Conservation (phyloP, 1,140 invertebrate genomes). For the Aporrectodea caliginosa region DNA sequence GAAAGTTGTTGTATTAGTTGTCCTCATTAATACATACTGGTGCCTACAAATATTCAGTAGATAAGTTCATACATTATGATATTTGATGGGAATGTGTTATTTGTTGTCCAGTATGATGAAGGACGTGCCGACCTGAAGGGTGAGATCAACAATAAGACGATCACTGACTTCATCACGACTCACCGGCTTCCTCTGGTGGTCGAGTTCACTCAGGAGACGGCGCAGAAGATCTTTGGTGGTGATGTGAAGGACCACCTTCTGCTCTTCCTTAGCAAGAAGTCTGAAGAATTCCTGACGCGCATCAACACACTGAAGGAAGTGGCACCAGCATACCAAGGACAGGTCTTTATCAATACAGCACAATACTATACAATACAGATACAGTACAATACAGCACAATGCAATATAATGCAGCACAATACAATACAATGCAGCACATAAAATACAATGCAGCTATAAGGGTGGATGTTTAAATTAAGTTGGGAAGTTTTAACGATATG, state of each 20-base stretch:
- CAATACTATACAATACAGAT: too few species aligned
- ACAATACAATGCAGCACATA: too few species aligned
- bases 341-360: too few species aligned
- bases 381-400: too few species aligned
- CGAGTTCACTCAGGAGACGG: constrained; percentile 89
- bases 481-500: too few species aligned
- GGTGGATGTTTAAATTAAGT: too few species aligned
- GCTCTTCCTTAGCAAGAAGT: constrained; percentile 87
- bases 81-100: constrained; percentile 19
- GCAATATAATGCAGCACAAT: too few species aligned
- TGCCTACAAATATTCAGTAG: too few species aligned
- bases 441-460: too few species aligned
- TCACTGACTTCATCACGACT: constrained; percentile 80
- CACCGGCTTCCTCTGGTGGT: constrained; percentile 87
- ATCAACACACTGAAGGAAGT: constrained; percentile 62
- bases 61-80: too few species aligned
- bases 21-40: too few species aligned
- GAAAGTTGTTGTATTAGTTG: too few species aligned
- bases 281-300: constrained; percentile 69
- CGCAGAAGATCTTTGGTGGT: constrained; percentile 95
- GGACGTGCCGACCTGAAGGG: constrained; percentile 74
- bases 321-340: constrained; percentile 83
- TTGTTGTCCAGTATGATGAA: constrained; percentile 79
- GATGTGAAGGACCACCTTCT: constrained; percentile 94
- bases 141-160: constrained; percentile 62